Percentiles rank a stretch among this genome's conserved stretches.
phyloP scores from a whole-genome alignment of 1,140 invertebrate genomes.

The Musca vetustissima region DNA sequence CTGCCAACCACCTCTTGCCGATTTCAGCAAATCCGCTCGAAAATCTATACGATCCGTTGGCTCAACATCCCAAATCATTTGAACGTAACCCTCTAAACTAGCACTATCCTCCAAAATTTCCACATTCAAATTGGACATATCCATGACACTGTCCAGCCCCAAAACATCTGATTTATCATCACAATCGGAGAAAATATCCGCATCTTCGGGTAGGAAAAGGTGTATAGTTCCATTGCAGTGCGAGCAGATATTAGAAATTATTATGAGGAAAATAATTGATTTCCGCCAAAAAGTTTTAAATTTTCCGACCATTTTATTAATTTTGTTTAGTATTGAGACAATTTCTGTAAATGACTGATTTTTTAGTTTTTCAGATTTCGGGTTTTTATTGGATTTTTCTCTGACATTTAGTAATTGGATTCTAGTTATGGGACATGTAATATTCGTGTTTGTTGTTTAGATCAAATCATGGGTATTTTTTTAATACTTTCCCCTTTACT shows the following conservation, averaged over 20 bases:
- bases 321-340: too few species aligned
- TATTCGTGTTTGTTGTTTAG: too few species aligned
- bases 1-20: conserved; percentile 2
- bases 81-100: not conserved
- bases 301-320: not conserved
- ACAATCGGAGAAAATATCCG: not conserved
- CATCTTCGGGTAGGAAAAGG: not conserved
- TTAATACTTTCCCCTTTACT: too few species aligned
- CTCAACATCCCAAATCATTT: not conserved
- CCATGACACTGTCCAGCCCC: not conserved
- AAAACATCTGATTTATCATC: not conserved
- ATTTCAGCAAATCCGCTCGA: not conserved
- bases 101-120: not conserved
- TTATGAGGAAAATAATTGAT: not conserved
- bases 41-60: conserved; percentile 1
- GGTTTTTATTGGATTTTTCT: too few species aligned
- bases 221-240: not conserved
- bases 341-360: too few species aligned
- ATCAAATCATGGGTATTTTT: too few species aligned
- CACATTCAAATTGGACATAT: not conserved
- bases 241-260: not conserved
- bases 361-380: too few species aligned
- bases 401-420: too few species aligned
- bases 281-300: too few species aligned
- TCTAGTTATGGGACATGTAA: too few species aligned